phyloP scores from a whole-genome alignment of 2,797 vertebrate genomes.

The Otolemur crassicaudatus region DNA sequence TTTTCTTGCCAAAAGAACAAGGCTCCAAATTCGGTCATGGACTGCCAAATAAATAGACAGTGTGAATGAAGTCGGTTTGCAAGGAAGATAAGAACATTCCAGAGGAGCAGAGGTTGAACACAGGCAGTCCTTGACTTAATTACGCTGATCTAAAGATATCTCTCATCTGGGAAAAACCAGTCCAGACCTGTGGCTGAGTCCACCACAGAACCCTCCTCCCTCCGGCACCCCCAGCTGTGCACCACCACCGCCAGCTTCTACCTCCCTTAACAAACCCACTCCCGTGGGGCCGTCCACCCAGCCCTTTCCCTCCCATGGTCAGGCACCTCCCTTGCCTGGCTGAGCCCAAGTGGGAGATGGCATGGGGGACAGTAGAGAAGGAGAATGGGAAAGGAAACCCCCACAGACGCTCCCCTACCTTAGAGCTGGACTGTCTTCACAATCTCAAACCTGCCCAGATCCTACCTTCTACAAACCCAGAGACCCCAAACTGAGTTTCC shows the following conservation, averaged over 20 bases:
- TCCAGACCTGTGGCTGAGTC: neutral
- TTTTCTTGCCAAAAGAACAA: slow-evolving; percentile 79
- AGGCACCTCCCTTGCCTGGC: too few relatives aligned
- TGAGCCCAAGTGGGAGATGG: too few relatives aligned
- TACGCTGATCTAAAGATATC: neutral
- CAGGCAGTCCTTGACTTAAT: neutral
- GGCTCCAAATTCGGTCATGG: slow-evolving; percentile 53
- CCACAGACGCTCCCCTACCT: neutral
- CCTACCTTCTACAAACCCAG: neutral
- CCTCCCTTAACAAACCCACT: neutral
- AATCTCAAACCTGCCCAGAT: neutral
- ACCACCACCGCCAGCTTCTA: neutral
- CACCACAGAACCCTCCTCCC: neutral
- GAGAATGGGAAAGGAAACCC: neutral
- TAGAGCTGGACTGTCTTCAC: neutral
- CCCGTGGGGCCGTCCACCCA: too few relatives aligned
- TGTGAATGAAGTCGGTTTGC: slow-evolving; percentile 74
- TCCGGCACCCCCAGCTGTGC: rapidly evolving
- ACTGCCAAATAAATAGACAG: slow-evolving; percentile 75
- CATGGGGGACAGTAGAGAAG: neutral
- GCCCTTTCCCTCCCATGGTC: neutral
- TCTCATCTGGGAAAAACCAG: neutral
- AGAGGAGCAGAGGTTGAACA: neutral
- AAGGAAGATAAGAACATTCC: slow-evolving; percentile 66
- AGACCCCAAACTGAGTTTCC: neutral